These are phyloP conservation scores for Glandiceps talaboti DNA, from an alignment of 53 echinoderm and acorn worm genomes.

Conservation along the genomic window DNA sequence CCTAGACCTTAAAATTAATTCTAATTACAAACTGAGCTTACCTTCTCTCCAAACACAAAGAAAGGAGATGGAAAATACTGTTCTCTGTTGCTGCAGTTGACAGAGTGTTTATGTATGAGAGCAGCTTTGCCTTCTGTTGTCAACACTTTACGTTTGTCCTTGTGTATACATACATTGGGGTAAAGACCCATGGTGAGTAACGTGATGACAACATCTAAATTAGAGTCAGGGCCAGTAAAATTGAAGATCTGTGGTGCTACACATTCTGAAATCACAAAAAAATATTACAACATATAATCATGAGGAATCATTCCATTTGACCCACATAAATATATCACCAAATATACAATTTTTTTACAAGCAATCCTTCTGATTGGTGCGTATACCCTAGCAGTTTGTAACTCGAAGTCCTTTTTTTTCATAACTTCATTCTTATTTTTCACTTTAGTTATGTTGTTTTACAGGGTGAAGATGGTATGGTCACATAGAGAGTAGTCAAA, in stretches of 20 bases:
- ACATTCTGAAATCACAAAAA: slow-evolving; percentile 66
- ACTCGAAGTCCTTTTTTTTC: too few species aligned
- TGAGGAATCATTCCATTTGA: too few species aligned
- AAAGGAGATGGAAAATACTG: slow-evolving; percentile 89
- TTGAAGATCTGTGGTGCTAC: slow-evolving; percentile 58
- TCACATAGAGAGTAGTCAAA: too few species aligned
- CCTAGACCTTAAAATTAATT: background rate
- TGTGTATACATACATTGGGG: slow-evolving; percentile 87
- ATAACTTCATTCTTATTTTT: too few species aligned
- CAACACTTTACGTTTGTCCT: slow-evolving; percentile 86
- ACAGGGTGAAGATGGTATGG: too few species aligned
- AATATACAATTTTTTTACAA: too few species aligned
- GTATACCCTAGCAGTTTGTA: too few species aligned
- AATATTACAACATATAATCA: too few species aligned
- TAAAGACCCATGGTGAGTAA: slow-evolving; percentile 75
- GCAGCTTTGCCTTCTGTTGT: slow-evolving; percentile 94
- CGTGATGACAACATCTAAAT: slow-evolving; percentile 61
- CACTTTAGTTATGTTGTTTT: too few species aligned
- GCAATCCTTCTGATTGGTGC: too few species aligned
- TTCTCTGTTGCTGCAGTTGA: slow-evolving; percentile 98
- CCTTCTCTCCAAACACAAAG: slow-evolving; percentile 92
- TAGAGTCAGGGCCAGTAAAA: slow-evolving; percentile 51
- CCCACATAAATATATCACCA: too few species aligned
- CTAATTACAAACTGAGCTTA: slow-evolving; percentile 16
- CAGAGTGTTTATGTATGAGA: slow-evolving; percentile 93